Percentiles rank a stretch among this genome's conserved stretches.
Conservation (phyloP, 2,113 vertebrate genomes). For the Sylvietta virens region DNA sequence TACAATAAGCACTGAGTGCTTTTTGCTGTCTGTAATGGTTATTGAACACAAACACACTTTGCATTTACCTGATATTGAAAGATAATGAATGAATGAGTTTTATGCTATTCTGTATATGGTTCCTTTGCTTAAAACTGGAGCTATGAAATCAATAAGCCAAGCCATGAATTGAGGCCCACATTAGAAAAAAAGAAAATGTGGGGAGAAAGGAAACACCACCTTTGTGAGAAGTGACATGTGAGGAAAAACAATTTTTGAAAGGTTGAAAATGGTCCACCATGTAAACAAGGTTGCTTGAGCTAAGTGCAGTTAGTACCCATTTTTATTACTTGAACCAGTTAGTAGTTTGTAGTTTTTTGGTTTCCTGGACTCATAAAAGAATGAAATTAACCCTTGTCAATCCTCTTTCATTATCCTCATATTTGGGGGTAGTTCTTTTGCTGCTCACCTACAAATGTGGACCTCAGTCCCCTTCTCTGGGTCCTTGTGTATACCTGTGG, state of each 20-base stretch:
- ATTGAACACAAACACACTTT: not conserved
- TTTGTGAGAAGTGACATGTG: not conserved
- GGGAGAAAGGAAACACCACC: not conserved
- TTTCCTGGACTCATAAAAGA: not conserved
- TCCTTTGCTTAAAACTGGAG: not conserved
- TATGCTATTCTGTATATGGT: not conserved
- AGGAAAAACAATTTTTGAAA: not conserved
- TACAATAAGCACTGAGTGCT: not conserved
- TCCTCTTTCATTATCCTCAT: not conserved
- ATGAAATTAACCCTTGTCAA: not conserved
- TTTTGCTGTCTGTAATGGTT: not conserved
- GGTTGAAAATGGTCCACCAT: not conserved
- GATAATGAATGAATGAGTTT: not conserved
- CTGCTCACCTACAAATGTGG: not conserved
- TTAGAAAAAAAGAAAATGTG: not conserved
- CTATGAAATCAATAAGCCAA: not conserved
- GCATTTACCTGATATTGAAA: not conserved
- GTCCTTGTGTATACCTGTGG: not conserved
- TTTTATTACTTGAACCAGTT: not conserved
- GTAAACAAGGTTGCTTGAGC: not conserved
- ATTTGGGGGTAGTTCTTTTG: not conserved
- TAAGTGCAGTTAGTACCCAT: not conserved
- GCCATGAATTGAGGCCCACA: not conserved
- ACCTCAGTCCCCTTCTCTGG: not conserved
- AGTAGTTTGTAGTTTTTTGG: not conserved